These are phyloP conservation scores for Festucalex cinctus DNA, from an alignment of 2,113 vertebrate species.

Conservation along the genomic window DNA sequence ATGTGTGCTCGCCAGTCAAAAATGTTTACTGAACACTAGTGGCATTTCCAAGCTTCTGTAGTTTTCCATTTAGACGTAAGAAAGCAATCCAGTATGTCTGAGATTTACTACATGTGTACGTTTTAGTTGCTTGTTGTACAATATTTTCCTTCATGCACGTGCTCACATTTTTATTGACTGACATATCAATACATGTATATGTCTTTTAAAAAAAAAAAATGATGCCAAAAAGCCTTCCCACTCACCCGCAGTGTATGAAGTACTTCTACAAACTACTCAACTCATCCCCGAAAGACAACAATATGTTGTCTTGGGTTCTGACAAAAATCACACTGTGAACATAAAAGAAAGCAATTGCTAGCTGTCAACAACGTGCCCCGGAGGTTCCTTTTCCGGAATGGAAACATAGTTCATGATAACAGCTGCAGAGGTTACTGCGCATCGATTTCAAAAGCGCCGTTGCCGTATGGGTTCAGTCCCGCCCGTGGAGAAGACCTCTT, in stretches of 20 bases:
- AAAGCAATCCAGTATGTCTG: not conserved
- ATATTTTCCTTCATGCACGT: not conserved
- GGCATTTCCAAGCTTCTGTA: not conserved
- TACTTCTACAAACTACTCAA: not conserved
- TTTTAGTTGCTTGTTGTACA: not conserved
- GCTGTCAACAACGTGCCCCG: not conserved
- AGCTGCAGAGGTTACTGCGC: not conserved
- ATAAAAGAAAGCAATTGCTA: not conserved
- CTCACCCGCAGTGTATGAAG: not conserved
- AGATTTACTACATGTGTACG: not conserved
- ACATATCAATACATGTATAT: conserved; percentile 2
- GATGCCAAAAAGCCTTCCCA: not conserved
- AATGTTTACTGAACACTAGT: no score
- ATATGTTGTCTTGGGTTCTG: no score
- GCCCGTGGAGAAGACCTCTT: not conserved
- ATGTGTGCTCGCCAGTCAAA: no score
- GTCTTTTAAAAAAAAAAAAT: not conserved
- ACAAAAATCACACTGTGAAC: no score
- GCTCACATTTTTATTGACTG: not conserved
- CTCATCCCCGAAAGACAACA: conserved; percentile 4
- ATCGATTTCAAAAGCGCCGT: conserved; percentile 41
- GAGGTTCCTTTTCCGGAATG: not conserved
- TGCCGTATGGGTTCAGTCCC: conserved; percentile 41
- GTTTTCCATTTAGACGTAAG: conserved; percentile 3
- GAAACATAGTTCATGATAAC: not conserved